Evolutionary conservation across 2,888 invertebrate species (phyloP), one percentile per base, ranked within the genome.

Genomic region (Brachyopa scutellaris): DNA sequence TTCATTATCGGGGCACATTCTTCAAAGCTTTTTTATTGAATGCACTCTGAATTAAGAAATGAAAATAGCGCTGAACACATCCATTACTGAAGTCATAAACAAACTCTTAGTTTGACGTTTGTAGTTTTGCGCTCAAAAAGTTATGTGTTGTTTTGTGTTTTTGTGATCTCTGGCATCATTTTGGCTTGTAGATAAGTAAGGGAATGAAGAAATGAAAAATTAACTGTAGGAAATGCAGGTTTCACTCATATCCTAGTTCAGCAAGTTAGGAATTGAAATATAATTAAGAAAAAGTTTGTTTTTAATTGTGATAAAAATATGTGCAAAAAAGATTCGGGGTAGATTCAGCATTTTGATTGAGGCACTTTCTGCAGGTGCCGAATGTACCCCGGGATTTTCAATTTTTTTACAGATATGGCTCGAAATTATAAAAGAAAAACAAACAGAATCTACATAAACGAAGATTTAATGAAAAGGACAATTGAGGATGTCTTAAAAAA

Each of bases 261-360:
- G 33, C 19, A 19, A 33, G 19, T 53, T 17, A 17, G 15, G 7
- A 36, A 15, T 11, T 36, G 7, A 36, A 36, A 36, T 5, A 36
- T 36, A 36, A 36, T 15, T 11, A 13, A 36, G 36, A 15, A 36
- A 36, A 13, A 36, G 36, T 6, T 13, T 36, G 36, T 6, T 36
- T 13, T 6, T 15, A 36, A 15, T 36, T 36, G 6, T 36, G 36
- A 36, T 36, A 15, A 13, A 49, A 49, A 49, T 13, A 5, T 13
- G 23, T 13, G 15, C 26, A 26, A 26, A 26, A 26, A 49, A 13
- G 7, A 26, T 23, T 47, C n/a, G n/a, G n/a, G n/a, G n/a, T n/a
- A n/a, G n/a, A 2, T 51, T 51, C 29, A 6, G 53, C 31, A 53
- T 53, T 53, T 53, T 53, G 11, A 19, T 49, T 49, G 33, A n/a